phyloP scores from a whole-genome alignment of 1,140 invertebrate genomes.

The Neuroterus valhalla region DNA sequence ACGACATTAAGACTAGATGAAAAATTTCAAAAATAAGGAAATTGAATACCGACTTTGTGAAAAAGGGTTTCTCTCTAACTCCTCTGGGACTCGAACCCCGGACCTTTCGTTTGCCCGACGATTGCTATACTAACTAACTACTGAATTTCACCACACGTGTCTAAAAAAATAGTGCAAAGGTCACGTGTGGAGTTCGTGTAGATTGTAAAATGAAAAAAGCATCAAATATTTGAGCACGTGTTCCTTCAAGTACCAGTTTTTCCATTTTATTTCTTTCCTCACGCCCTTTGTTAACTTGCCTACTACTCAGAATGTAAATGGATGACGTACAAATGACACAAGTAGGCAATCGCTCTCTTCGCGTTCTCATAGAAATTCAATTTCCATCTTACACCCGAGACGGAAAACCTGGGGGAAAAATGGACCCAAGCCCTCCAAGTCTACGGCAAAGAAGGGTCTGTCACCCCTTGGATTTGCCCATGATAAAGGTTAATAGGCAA shows the following conservation, averaged over 20 bases:
- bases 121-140: too few relatives aligned
- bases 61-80: too few relatives aligned
- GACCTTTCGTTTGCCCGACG: too few relatives aligned
- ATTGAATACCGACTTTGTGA: too few relatives aligned
- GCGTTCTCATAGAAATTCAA: constrained; percentile 22
- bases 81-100: too few relatives aligned
- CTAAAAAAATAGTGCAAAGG: not conserved
- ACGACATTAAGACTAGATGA: too few relatives aligned
- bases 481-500: constrained; percentile 29
- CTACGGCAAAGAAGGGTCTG: constrained; percentile 12
- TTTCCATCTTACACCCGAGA: constrained; percentile 2
- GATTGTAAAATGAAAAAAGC: not conserved
- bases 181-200: not conserved
- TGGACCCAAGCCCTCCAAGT: constrained; percentile 14
- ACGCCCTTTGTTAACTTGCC: constrained; percentile 10
- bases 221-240: constrained; percentile 29
- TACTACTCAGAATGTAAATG: constrained; percentile 8
- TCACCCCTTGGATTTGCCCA: constrained; percentile 20
- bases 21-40: too few relatives aligned
- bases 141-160: not conserved
- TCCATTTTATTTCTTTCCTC: constrained; percentile 9
- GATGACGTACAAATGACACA: constrained; percentile 27
- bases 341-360: constrained; percentile 23
- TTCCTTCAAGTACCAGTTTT: constrained; percentile 19
- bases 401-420: constrained; percentile 16